These are phyloP conservation scores for Andrena flavipes DNA, from an alignment of 2,888 invertebrate genomes.

Conservation along the genomic window DNA sequence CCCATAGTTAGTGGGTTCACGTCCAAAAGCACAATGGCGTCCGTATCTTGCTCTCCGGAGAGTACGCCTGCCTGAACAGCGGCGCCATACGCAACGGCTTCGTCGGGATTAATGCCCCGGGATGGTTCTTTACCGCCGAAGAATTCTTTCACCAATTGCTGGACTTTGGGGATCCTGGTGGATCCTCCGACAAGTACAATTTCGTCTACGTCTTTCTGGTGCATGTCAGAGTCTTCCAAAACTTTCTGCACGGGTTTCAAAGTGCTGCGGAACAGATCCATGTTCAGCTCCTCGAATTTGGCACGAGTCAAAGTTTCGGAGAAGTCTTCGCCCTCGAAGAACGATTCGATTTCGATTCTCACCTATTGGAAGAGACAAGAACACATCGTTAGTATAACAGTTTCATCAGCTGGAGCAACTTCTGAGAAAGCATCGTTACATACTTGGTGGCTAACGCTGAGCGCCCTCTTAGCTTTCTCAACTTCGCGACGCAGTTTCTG, in stretches of 20 bases:
- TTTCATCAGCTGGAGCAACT: not conserved
- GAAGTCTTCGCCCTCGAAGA: conserved; percentile 99
- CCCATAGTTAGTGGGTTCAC: conserved; percentile 99
- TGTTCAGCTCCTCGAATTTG: conserved; percentile 99
- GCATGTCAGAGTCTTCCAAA: conserved; percentile 99
- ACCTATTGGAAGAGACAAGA: conserved; percentile 85
- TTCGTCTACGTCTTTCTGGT: conserved; percentile 99
- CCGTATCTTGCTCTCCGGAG: conserved; percentile 98
- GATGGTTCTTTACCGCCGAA: conserved; percentile 99
- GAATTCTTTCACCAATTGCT: conserved; percentile 96
- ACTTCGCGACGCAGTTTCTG: conserved; percentile 98
- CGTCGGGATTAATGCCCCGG: conserved; percentile 99
- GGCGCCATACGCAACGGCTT: conserved; percentile 99
- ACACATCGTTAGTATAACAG: not conserved
- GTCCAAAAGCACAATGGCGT: conserved; percentile 97
- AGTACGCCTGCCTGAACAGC: conserved; percentile 99
- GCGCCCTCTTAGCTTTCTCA: conserved; percentile 98
- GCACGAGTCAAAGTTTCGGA: conserved; percentile 98
- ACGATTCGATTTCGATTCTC: conserved; percentile 98
- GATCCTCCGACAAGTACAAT: conserved; percentile 99
- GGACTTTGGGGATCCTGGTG: conserved; percentile 99
- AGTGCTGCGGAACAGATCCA: conserved; percentile 89
- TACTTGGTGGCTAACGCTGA: conserved; percentile 96
- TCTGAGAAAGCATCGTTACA: not conserved
- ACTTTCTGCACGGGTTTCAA: conserved; percentile 92